Conservation (phyloP, 2,888 invertebrate genomes). For the Drosophila putrida region DNA sequence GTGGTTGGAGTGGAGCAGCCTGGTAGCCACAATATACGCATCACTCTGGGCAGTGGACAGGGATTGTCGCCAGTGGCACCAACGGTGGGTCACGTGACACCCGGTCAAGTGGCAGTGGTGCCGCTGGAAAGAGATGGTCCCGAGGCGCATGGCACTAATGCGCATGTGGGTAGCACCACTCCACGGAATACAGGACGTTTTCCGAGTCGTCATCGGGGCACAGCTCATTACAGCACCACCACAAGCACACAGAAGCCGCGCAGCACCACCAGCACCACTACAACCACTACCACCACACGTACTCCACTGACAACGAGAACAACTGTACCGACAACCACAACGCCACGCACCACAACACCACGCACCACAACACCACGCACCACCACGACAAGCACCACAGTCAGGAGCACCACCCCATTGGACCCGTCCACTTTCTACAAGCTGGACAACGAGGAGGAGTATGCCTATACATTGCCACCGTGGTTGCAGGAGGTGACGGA, state of each 20-base stretch:
- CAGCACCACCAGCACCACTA: slow-evolving; percentile 48
- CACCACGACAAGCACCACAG: slow-evolving; percentile 34
- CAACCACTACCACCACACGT: slow-evolving; percentile 41
- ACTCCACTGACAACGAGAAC: slow-evolving; percentile 43
- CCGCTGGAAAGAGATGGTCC: slow-evolving; percentile 53
- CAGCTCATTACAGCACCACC: slow-evolving; percentile 66
- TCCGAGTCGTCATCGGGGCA: slow-evolving; percentile 66
- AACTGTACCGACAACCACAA: slow-evolving; percentile 48
- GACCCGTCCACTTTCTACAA: slow-evolving; percentile 72
- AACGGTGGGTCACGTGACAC: slow-evolving; percentile 23
- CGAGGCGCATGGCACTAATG: slow-evolving; percentile 68
- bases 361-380: slow-evolving; percentile 40
- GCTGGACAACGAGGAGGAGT: slow-evolving; percentile 71
- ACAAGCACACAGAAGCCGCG: slow-evolving; percentile 41
- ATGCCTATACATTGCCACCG: slow-evolving; percentile 81
- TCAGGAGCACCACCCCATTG: slow-evolving; percentile 57
- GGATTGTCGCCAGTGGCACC: slow-evolving; percentile 50
- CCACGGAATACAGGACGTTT: slow-evolving; percentile 55
- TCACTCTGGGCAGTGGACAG: slow-evolving; percentile 61
- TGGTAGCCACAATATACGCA: slow-evolving; percentile 59
- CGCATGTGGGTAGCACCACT: slow-evolving; percentile 64
- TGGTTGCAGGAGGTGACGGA: slow-evolving; percentile 83
- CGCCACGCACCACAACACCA: slow-evolving; percentile 33
- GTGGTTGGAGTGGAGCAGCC: slow-evolving; percentile 66
- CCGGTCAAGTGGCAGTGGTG: slow-evolving; percentile 55